These are phyloP conservation scores for Andrena haemorrhoa DNA, from an alignment of 2,888 invertebrate species.

Conservation along the genomic window DNA sequence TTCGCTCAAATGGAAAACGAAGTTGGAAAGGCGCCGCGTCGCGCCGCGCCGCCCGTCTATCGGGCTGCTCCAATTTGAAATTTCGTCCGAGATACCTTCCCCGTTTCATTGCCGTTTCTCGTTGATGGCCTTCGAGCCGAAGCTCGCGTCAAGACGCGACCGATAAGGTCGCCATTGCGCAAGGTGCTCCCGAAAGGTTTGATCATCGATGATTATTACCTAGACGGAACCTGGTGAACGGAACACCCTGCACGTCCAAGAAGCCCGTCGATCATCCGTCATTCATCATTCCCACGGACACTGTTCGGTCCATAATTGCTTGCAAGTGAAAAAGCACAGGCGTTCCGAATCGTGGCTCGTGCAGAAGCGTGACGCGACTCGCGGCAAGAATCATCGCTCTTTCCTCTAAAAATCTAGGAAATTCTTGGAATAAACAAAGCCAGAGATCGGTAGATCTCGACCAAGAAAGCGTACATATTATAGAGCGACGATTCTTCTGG, in stretches of 20 bases:
- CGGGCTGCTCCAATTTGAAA: not conserved
- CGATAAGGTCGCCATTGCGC: not conserved
- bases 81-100: not conserved
- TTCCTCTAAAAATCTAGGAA: not conserved
- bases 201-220: not conserved
- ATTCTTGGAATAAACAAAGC: not conserved
- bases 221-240: not conserved
- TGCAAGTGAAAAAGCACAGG: constrained; percentile 68
- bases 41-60: too few relatives aligned
- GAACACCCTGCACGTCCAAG: not conserved
- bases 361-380: constrained; percentile 48
- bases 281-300: not conserved
- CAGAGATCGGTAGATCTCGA: not conserved
- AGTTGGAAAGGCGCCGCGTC: not conserved
- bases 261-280: constrained; percentile 2
- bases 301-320: constrained; percentile 67
- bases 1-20: not conserved
- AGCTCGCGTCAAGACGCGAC: not conserved
- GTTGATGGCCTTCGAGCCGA: not conserved
- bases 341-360: constrained; percentile 51
- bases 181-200: not conserved
- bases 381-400: constrained; percentile 9
- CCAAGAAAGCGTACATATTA: too few relatives aligned
- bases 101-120: not conserved
- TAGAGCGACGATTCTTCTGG: not conserved